Evolutionary conservation across 2,113 vertebrate species (phyloP).

Genomic region (Neomonachus schauinslandi): DNA sequence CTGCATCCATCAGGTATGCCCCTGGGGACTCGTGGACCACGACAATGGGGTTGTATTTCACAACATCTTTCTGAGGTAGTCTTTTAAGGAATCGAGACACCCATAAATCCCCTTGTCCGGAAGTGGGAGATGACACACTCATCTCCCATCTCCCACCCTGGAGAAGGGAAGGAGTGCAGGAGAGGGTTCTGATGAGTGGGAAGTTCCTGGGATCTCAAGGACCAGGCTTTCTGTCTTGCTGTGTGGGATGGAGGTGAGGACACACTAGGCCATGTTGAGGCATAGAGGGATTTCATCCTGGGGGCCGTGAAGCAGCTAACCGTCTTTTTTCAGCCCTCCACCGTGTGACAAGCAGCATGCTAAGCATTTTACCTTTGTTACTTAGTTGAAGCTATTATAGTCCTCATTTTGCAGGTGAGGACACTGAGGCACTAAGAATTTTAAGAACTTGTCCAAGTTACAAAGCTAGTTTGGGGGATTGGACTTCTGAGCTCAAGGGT

Average conservation of each 20-base stretch:
- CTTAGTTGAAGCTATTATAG: not conserved
- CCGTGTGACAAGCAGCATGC: not conserved
- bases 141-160: not conserved
- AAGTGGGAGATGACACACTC: not conserved
- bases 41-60: not conserved
- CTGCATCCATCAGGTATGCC: slow-evolving; percentile 82
- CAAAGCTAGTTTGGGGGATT: not conserved
- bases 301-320: not conserved
- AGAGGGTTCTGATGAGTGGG: not conserved
- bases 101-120: not conserved
- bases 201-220: not conserved
- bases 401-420: not conserved
- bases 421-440: slow-evolving; percentile 31
- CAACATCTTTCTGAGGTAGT: not conserved
- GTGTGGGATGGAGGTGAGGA: not conserved
- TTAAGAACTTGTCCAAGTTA: slow-evolving; percentile 42
- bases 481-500: not conserved
- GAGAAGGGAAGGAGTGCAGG: not conserved
- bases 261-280: not conserved
- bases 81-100: not conserved
- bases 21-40: not conserved
- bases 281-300: not conserved
- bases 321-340: not conserved
- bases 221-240: not conserved
- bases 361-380: slow-evolving; percentile 43